A percentile compares a stretch with the other conserved stretches of the same genome.
phyloP scores from a whole-genome alignment of 2,888 invertebrate species.

The Agapetus fuscipes region DNA sequence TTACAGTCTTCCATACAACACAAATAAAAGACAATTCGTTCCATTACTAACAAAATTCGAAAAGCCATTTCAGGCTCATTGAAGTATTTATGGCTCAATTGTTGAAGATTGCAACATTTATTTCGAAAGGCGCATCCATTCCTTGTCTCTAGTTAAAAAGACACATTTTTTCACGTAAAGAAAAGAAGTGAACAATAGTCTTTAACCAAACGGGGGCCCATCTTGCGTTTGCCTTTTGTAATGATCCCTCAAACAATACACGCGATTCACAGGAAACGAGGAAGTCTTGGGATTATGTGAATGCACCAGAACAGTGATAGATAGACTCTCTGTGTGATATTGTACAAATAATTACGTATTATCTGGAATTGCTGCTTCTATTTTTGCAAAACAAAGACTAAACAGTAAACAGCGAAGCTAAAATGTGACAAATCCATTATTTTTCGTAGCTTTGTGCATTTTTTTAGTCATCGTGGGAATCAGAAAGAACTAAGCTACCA shows the following conservation, averaged over 20 bases:
- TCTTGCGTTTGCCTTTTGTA: neutral
- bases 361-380: constrained; percentile 6
- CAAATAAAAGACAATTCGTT: neutral
- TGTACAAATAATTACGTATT: constrained; percentile 15
- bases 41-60: neutral
- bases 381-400: constrained; percentile 6
- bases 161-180: neutral
- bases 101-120: constrained; percentile 11
- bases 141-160: neutral
- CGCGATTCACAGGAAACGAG: constrained; percentile 11
- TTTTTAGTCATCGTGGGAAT: constrained; percentile 8
- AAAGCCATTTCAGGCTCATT: constrained; percentile 1
- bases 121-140: neutral
- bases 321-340: constrained; percentile 12
- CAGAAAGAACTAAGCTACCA: neutral
- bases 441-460: neutral
- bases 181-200: no score
- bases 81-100: constrained; percentile 17
- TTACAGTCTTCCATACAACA: constrained; percentile 11
- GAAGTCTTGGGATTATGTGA: constrained; percentile 4
- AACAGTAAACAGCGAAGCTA: neutral
- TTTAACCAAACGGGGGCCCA: neutral
- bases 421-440: constrained; percentile 2
- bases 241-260: neutral
- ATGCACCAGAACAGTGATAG: constrained; percentile 5